Evolutionary conservation across 2,113 vertebrate genomes (phyloP).

Genomic region (Podiceps cristatus): DNA sequence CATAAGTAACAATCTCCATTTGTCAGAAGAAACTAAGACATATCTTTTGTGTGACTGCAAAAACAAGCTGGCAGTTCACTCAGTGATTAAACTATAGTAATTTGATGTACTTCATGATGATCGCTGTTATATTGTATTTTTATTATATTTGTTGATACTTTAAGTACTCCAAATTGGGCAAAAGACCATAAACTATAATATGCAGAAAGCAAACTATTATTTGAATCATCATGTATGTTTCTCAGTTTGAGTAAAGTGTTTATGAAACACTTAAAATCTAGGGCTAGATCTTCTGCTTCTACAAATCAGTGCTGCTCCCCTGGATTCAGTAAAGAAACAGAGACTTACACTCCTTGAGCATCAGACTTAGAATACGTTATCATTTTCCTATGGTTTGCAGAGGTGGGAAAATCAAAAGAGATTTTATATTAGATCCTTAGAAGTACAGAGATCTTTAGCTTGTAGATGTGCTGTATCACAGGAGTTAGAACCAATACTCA

Average conservation of each 20-base stretch:
- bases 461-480: neutral
- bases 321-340: neutral
- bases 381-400: neutral
- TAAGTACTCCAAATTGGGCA: neutral
- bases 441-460: neutral
- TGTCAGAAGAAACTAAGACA: conserved; percentile 35
- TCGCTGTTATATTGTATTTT: conserved; percentile 7
- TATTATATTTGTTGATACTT: conserved; percentile 6
- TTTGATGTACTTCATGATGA: conserved; percentile 27
- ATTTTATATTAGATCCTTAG: neutral
- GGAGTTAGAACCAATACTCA: neutral
- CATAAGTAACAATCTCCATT: conserved; percentile 20
- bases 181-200: conserved; percentile 16
- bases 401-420: neutral
- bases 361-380: neutral
- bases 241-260: neutral
- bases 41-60: conserved; percentile 5
- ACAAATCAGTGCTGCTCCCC: neutral
- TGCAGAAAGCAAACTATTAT: neutral
- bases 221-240: neutral
- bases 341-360: neutral
- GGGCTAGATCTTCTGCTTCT: neutral
- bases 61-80: conserved; percentile 13
- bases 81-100: neutral
- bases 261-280: neutral